Evolutionary conservation across 1,140 invertebrate genomes (phyloP).

Genomic region (Danaus melanippus): DNA sequence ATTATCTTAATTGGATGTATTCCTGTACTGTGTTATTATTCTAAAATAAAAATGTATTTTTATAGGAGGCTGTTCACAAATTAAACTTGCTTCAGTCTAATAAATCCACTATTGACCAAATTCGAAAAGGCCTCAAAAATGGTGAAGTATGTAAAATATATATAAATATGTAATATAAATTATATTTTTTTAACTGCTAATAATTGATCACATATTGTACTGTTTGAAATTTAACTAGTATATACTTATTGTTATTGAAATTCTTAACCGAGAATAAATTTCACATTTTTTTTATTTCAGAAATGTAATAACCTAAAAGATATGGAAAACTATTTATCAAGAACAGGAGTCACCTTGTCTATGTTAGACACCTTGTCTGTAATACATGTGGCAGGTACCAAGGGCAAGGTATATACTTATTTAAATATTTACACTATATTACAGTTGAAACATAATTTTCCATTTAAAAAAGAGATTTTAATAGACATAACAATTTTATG

Average conservation of each 20-base stretch:
- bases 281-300: slow-evolving; percentile 28
- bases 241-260: too few relatives aligned
- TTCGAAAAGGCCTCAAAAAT: slow-evolving; percentile 50
- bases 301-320: slow-evolving; percentile 64
- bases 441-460: too few relatives aligned
- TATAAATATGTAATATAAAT: slow-evolving; percentile 1
- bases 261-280: not conserved
- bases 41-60: slow-evolving; percentile 15
- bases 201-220: too few relatives aligned
- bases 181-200: too few relatives aligned
- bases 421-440: not conserved
- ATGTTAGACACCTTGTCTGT: slow-evolving; percentile 82
- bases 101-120: slow-evolving; percentile 72
- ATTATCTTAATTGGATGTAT: too few relatives aligned
- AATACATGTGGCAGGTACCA: slow-evolving; percentile 97
- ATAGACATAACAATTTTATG: not conserved
- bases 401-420: slow-evolving; percentile 80
- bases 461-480: too few relatives aligned
- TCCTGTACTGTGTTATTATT: not conserved
- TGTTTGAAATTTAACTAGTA: too few relatives aligned
- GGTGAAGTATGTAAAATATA: slow-evolving; percentile 32
- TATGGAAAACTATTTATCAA: slow-evolving; percentile 71
- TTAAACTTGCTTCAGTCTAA: slow-evolving; percentile 83
- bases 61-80: slow-evolving; percentile 77
- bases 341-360: slow-evolving; percentile 77